phyloP scores from a whole-genome alignment of 2,888 invertebrate species.

The Thumatha senex region DNA sequence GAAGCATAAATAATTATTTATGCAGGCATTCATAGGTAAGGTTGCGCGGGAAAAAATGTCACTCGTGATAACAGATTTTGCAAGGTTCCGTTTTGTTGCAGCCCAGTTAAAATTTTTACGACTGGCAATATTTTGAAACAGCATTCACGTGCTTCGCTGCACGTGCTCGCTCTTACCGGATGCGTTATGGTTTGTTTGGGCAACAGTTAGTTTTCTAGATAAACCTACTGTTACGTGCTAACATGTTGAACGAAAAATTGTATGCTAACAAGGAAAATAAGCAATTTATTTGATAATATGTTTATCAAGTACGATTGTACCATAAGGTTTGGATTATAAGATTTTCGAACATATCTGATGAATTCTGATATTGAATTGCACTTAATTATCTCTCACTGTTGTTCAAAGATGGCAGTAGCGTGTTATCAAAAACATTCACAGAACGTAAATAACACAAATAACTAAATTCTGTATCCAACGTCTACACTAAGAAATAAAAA shows the following conservation, averaged over 20 bases:
- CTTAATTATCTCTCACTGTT: neutral
- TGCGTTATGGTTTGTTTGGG: conserved; percentile 41
- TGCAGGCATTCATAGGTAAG: too few relatives aligned
- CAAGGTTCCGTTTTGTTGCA: conserved; percentile 25
- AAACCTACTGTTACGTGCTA: conserved; percentile 26
- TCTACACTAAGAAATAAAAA: too few relatives aligned
- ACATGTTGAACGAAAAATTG: neutral
- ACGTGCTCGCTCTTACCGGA: conserved; percentile 43
- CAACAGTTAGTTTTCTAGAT: conserved; percentile 30
- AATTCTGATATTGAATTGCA: neutral
- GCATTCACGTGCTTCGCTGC: conserved; percentile 39
- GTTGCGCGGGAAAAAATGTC: neutral
- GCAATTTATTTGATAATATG: neutral
- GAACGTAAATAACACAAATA: too few relatives aligned
- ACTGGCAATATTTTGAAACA: conserved; percentile 49
- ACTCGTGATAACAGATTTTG: conserved; percentile 21
- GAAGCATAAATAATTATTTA: too few relatives aligned
- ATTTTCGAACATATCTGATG: neutral
- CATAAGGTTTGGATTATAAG: neutral
- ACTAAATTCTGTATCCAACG: too few relatives aligned
- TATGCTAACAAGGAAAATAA: neutral
- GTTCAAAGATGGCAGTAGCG: neutral
- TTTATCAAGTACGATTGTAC: neutral
- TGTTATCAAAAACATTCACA: too few relatives aligned
- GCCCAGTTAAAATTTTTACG: conserved; percentile 41